Evolutionary conservation across 2,888 invertebrate genomes (phyloP), one percentile per base, ranked within the genome.

Genomic region (Patella caerulea): DNA sequence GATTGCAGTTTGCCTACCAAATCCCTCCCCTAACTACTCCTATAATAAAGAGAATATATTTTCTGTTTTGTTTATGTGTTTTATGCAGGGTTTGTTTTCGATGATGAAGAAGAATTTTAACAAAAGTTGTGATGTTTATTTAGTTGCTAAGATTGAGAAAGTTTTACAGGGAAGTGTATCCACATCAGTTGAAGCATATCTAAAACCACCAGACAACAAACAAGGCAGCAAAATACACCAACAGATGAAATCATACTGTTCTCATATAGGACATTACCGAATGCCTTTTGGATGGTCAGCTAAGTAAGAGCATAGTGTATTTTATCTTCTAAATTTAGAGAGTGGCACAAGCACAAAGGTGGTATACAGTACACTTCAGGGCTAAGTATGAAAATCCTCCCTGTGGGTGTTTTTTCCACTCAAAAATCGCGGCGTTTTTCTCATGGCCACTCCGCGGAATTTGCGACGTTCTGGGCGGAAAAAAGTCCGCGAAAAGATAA

Each of bases 251-350:
- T 95, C 70, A 95, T 95, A 91, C 95, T 96, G 86, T 95, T 95
- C 91, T 94, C 87, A 96, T 87, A 94, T 98, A 82, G 97, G 97
- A 3, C 95, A 95, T 87, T 97, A 97, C 90, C 94, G 96, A 82
- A 98, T 98, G 96, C 98, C 98, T 1, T 97, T 98, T 92, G 98
- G 96, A n/a, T 98, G 98, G 98, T 95, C 97, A 29, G 97, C 97
- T 0, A 89, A 89, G 92, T 92, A 82, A 80, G 83, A 69, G 12
- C 3, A 77, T 69, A 9, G 45, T 45, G 4, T 45, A 45, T 9
- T 45, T 45, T 45, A 45, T 45, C 45, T 9, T 45, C 45, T 45
- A 45, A 45, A 45, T 45, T 45, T 9, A 9, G 45, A 45, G 45
- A 45, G 45, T 45, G 45, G 45, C 45, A 45, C 45, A 45, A 45